Conservation (phyloP, 2,888 invertebrate genomes). For the Eugnorisma glareosa region DNA sequence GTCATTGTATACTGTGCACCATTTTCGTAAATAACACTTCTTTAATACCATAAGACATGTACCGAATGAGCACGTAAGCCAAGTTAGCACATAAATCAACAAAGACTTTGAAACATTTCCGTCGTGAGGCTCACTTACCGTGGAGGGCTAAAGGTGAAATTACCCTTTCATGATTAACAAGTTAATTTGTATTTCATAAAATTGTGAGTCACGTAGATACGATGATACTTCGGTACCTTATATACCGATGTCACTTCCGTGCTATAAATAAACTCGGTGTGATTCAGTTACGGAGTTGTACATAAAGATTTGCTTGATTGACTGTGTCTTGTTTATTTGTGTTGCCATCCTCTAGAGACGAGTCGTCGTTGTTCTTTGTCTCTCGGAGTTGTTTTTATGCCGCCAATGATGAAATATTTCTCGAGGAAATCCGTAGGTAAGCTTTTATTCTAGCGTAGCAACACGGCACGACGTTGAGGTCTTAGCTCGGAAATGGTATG, state of each 20-base stretch:
- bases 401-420: constrained; percentile 48
- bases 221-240: not conserved
- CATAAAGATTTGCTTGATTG: constrained; percentile 68
- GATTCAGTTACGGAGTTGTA: constrained; percentile 55
- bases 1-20: constrained; percentile 15
- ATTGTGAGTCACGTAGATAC: constrained; percentile 39
- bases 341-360: constrained; percentile 67
- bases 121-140: constrained; percentile 48
- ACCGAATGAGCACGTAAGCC: constrained; percentile 61
- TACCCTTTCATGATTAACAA: constrained; percentile 59
- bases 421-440: constrained; percentile 33
- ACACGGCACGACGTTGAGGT: not conserved
- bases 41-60: constrained; percentile 59
- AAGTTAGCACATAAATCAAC: constrained; percentile 71
- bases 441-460: constrained; percentile 7
- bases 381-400: constrained; percentile 65
- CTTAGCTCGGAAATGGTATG: not conserved
- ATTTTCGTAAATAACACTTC: constrained; percentile 62
- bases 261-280: constrained; percentile 34
- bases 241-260: too few species aligned
- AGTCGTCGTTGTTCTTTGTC: constrained; percentile 52
- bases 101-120: constrained; percentile 65
- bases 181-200: constrained; percentile 63
- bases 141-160: constrained; percentile 59
- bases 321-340: constrained; percentile 68